These are phyloP conservation scores for Brevimyrus niger DNA, from an alignment of 2,113 vertebrate species.

Conservation along the genomic window DNA sequence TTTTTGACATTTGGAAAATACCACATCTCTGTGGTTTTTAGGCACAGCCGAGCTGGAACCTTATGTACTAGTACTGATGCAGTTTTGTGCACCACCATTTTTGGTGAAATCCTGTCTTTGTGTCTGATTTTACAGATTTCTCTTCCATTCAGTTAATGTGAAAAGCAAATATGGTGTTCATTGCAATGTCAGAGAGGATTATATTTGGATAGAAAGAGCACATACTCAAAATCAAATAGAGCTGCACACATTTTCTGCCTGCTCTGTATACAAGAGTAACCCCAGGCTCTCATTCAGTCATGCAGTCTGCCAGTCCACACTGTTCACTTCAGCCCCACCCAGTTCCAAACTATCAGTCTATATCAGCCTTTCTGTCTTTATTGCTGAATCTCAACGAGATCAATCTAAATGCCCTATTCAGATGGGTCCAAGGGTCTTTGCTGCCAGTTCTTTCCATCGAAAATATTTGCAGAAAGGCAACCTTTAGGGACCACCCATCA, in stretches of 20 bases:
- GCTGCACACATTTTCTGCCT: background rate
- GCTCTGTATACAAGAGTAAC: background rate
- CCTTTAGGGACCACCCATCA: background rate
- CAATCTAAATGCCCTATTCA: background rate
- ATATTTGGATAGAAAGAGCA: background rate
- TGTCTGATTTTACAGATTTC: background rate
- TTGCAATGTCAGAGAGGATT: constrained; percentile 6
- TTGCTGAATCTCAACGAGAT: constrained; percentile 8
- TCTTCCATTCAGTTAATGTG: background rate
- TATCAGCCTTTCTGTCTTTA: background rate
- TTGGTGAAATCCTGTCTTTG: background rate
- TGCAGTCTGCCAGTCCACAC: background rate
- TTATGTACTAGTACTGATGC: constrained; percentile 5
- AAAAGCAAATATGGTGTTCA: background rate
- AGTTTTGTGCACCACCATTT: background rate
- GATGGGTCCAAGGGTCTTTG: background rate
- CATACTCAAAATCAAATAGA: background rate
- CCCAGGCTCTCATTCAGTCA: background rate
- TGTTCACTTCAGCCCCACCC: background rate
- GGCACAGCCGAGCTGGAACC: background rate
- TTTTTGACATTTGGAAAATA: background rate
- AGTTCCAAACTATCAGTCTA: background rate
- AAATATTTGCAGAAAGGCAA: background rate
- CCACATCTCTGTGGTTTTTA: background rate
- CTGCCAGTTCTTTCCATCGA: background rate